Base-by-base conservation (phyloP, 2,113 vertebrate genomes). In the Alligator sinensis region DNA sequence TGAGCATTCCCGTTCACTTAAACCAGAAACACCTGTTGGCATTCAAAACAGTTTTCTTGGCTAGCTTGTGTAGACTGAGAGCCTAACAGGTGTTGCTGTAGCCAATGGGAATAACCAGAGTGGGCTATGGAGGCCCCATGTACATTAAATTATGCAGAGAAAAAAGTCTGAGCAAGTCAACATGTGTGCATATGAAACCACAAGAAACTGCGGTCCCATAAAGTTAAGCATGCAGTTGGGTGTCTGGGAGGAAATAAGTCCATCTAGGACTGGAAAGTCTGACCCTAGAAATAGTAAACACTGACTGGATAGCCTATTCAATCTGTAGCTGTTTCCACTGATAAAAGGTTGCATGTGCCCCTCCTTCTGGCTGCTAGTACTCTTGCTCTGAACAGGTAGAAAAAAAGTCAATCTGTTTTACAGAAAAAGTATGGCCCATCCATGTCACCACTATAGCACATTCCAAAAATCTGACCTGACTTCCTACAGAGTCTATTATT, bases 21-120 rank as follows among this genome's bases (percentile, higher is more conserved):
- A 95, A 96, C 75, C 4, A 86, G 83, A 96, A 96, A 70, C 87
- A 93, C 89, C 92, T 80, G 87, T 59, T 86, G 92, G 95, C 81
- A 70, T 77, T 57, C 91, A 10, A 3, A 86, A 5, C 5, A 0
- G 6, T 1, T 5, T 60, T 66, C 47, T 83, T 89, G 95, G 93
- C 91, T 38, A 54, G 27, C 2, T 82, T 47, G 2, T 24, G 38
- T 64, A 68, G 58, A 30, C 25, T 0, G 1, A 11, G 68, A 85
- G 87, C n/a, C 58, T 13, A 34, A 4, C 93, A 94, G 93, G 95
- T 94, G 94, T 47, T 91, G 76, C 60, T 16, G 28, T 6, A 82
- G 82, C 79, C 88, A 30, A 17, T 0, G 1, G 91, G 81, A 6
- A 66, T 0, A 1, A 22, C 77, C 4, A 0, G 63, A 59, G 60